phyloP scores from a whole-genome alignment of 2,888 invertebrate species.

The Clunio marinus region DNA sequence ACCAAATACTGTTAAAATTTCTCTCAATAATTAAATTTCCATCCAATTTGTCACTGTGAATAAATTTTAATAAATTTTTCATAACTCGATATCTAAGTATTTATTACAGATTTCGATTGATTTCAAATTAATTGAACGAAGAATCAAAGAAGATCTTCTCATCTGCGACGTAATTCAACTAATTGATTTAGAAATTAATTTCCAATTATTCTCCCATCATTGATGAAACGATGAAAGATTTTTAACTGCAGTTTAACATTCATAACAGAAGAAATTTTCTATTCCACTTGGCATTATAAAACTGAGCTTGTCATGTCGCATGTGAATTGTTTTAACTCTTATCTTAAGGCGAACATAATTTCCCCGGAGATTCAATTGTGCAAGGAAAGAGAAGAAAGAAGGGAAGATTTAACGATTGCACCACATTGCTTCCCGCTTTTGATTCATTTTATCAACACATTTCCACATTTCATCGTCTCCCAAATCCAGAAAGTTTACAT shows the following conservation, averaged over 20 bases:
- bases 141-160: too few relatives aligned
- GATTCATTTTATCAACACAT: too few relatives aligned
- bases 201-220: slow-evolving; percentile 15
- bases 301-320: background rate
- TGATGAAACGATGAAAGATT: background rate
- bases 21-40: too few relatives aligned
- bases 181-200: slow-evolving; percentile 36
- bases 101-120: slow-evolving; percentile 19
- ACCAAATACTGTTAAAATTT: too few relatives aligned
- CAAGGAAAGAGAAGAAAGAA: background rate
- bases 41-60: too few relatives aligned
- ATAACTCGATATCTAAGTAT: too few relatives aligned
- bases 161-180: too few relatives aligned
- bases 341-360: background rate
- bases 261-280: background rate
- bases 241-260: background rate
- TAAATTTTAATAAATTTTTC: too few relatives aligned
- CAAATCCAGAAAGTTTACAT: background rate
- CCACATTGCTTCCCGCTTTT: background rate
- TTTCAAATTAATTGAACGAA: background rate
- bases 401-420: background rate
- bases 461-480: background rate
- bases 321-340: background rate
- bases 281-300: background rate
- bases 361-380: slow-evolving; percentile 1